A percentile compares a stretch with the other conserved stretches of the same genome.
These are phyloP conservation scores for Microtus richardsoni DNA, from an alignment of 2,113 vertebrate genomes.

Conservation along the genomic window DNA sequence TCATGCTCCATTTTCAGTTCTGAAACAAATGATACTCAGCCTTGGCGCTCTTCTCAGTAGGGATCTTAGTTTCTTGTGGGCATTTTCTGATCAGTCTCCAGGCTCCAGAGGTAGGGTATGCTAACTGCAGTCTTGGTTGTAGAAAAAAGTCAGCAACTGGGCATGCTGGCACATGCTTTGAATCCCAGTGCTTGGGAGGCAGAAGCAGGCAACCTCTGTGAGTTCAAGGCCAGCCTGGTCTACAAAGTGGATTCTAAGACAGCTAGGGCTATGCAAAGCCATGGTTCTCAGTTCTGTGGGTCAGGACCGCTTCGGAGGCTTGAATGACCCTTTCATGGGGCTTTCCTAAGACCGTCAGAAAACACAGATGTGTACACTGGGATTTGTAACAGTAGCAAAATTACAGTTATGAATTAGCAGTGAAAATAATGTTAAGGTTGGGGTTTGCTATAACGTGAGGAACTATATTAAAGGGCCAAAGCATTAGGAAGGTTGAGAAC, in stretches of 20 bases:
- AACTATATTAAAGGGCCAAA: background rate
- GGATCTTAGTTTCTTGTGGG: background rate
- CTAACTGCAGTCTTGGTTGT: background rate
- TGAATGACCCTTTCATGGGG: background rate
- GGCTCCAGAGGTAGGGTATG: background rate
- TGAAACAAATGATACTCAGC: background rate
- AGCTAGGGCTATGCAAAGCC: background rate
- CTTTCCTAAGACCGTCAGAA: background rate
- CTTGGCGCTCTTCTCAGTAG: background rate
- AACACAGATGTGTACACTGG: background rate
- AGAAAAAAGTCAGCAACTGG: background rate
- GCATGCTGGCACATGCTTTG: rapidly evolving
- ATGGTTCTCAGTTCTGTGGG: too few species aligned
- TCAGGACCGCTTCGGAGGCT: background rate
- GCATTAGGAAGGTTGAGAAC: background rate
- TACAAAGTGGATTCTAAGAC: background rate
- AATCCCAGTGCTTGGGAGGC: background rate
- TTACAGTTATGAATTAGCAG: background rate
- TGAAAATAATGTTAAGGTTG: background rate
- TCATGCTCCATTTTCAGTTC: background rate
- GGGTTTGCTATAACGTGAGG: too few species aligned
- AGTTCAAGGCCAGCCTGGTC: background rate
- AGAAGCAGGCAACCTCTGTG: background rate
- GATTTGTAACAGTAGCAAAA: background rate
- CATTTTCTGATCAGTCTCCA: background rate